Conservation (phyloP, 2,113 vertebrate genomes). For the Xiphophorus couchianus region DNA sequence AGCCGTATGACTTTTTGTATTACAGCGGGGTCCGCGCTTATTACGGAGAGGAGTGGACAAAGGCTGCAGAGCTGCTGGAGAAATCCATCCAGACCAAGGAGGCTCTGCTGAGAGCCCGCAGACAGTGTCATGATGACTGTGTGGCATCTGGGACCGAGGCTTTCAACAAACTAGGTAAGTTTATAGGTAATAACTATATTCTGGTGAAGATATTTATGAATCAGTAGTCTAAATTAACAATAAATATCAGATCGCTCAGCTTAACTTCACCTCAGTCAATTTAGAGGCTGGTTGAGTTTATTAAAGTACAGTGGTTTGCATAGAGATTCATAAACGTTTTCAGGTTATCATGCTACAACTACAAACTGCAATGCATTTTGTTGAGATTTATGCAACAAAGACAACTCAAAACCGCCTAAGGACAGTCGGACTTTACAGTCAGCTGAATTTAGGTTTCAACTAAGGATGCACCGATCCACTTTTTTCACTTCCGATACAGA, state of each 20-base stretch:
- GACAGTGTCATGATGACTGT: conserved; percentile 77
- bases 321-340: no score
- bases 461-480: no score
- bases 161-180: conserved; percentile 62
- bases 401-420: background rate
- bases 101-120: conserved; percentile 71
- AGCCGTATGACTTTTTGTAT: conserved; percentile 85
- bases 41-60: conserved; percentile 84
- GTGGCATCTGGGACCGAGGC: conserved; percentile 54
- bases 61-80: conserved; percentile 86
- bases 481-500: no score
- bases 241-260: background rate
- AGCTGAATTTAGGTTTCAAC: background rate
- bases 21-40: conserved; percentile 89
- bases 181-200: background rate
- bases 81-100: conserved; percentile 83
- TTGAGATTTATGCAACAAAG: background rate
- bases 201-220: background rate
- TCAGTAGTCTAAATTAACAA: background rate
- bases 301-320: no score
- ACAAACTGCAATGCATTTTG: background rate
- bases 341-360: no score
- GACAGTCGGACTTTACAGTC: background rate
- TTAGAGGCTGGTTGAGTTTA: no score
- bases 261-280: no score